Conservation (phyloP, 1,140 invertebrate species). For the Leptopilina boulardi region DNA sequence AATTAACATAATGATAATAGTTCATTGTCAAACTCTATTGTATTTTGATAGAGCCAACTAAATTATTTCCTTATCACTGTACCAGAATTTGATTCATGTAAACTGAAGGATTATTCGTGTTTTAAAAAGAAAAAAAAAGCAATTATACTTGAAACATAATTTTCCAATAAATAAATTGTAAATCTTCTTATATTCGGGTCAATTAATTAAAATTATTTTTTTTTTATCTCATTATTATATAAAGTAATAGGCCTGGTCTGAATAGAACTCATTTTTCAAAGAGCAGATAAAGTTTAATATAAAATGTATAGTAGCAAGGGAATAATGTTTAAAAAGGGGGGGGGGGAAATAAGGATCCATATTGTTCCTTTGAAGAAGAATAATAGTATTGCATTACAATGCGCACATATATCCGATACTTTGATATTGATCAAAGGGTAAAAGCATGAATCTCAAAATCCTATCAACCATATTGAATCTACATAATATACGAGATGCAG, state of each 20-base stretch:
- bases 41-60: neutral
- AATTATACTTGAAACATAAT: too few species aligned
- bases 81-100: neutral
- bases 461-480: neutral
- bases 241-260: neutral
- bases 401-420: slow-evolving; percentile 25
- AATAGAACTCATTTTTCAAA: neutral
- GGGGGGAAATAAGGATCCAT: neutral
- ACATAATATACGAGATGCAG: neutral
- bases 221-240: neutral
- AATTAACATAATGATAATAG: neutral
- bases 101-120: neutral
- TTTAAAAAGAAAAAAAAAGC: too few species aligned
- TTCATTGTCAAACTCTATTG: neutral
- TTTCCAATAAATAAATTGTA: too few species aligned
- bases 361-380: slow-evolving; percentile 20
- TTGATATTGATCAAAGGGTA: slow-evolving; percentile 19
- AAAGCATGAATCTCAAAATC: slow-evolving; percentile 7
- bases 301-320: neutral
- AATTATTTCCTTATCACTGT: neutral
- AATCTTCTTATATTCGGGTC: too few species aligned
- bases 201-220: too few species aligned
- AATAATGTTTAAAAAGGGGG: neutral
- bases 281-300: neutral
- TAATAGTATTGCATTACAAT: slow-evolving; percentile 18